Percentiles rank a stretch among this genome's conserved stretches.
These are phyloP conservation scores for Urosaurus nigricauda DNA, from an alignment of 2,797 vertebrate genomes.

Conservation along the genomic window DNA sequence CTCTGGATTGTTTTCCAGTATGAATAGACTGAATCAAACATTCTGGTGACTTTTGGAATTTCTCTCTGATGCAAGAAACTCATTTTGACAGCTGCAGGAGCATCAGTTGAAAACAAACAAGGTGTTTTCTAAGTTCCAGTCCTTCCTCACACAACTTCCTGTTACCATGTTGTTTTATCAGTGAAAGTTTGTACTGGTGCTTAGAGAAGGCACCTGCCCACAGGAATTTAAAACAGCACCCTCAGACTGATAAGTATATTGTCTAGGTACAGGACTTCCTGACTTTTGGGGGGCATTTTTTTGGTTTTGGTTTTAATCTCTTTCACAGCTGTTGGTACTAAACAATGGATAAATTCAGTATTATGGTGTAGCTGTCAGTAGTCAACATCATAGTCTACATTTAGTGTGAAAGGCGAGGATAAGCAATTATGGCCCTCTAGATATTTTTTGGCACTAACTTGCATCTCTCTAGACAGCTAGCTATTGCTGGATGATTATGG, in stretches of 20 bases:
- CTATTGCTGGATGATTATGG: no score
- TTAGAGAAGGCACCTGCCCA: neutral
- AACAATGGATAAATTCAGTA: neutral
- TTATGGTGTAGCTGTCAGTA: neutral
- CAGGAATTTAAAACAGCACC: neutral
- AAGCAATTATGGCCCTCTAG: no score
- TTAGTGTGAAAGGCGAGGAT: neutral
- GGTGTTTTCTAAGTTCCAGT: neutral
- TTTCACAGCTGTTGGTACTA: neutral
- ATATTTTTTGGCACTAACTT: no score
- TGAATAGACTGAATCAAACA: neutral
- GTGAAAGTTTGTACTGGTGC: neutral
- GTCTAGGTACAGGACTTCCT: neutral
- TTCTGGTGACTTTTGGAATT: neutral
- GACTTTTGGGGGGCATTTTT: no score
- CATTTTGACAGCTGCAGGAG: neutral
- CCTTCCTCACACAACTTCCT: neutral
- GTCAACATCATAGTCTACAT: neutral
- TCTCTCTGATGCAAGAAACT: constrained; percentile 6
- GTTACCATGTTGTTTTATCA: neutral
- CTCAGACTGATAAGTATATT: neutral
- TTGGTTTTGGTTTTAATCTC: neutral
- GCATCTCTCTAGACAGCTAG: no score
- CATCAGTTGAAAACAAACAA: neutral
- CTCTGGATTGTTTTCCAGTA: constrained; percentile 6